A percentile compares a stretch with the other conserved stretches of the same genome.
Evolutionary conservation across 2,797 vertebrate species (phyloP).

Genomic region (Lithobates sylvaticus): DNA sequence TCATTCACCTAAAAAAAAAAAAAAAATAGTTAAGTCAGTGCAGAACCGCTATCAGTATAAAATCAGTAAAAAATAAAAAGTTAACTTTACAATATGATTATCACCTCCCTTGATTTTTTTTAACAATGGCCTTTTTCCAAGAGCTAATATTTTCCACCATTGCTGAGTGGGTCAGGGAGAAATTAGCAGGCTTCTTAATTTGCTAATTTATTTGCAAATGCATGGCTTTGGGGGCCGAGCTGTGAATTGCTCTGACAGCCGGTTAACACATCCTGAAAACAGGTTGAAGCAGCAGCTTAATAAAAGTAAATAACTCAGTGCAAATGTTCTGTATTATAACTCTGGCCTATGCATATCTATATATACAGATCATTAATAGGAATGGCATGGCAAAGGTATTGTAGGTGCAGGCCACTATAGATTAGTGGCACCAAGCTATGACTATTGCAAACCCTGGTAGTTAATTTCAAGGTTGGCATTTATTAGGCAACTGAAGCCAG

Average conservation of each 20-base stretch:
- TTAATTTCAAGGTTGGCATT: background rate
- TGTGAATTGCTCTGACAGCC: slow-evolving; percentile 39
- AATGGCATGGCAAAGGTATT: background rate
- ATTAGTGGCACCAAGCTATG: too few species aligned
- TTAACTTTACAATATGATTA: background rate
- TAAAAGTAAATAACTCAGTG: background rate
- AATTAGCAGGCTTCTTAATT: slow-evolving; percentile 43
- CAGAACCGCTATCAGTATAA: too few species aligned
- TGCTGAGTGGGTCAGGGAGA: slow-evolving; percentile 32
- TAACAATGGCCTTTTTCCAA: slow-evolving; percentile 12
- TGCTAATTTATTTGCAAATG: slow-evolving; percentile 39
- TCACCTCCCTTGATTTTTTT: background rate
- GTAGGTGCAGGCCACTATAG: background rate
- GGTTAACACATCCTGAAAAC: slow-evolving; percentile 18
- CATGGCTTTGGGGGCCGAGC: slow-evolving; percentile 22
- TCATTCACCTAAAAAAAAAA: too few species aligned
- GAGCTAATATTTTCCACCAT: slow-evolving; percentile 15
- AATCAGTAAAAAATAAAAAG: background rate
- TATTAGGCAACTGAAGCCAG: too few species aligned
- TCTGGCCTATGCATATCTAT: background rate
- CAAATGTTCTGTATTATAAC: background rate
- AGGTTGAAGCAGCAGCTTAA: background rate
- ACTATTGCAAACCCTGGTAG: background rate
- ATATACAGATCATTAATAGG: background rate
- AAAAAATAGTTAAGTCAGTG: too few species aligned